A percentile compares a stretch with the other conserved stretches of the same genome.
These are phyloP conservation scores for Artemisiospiza belli DNA, from an alignment of 2,113 vertebrate genomes.

Conservation along the genomic window DNA sequence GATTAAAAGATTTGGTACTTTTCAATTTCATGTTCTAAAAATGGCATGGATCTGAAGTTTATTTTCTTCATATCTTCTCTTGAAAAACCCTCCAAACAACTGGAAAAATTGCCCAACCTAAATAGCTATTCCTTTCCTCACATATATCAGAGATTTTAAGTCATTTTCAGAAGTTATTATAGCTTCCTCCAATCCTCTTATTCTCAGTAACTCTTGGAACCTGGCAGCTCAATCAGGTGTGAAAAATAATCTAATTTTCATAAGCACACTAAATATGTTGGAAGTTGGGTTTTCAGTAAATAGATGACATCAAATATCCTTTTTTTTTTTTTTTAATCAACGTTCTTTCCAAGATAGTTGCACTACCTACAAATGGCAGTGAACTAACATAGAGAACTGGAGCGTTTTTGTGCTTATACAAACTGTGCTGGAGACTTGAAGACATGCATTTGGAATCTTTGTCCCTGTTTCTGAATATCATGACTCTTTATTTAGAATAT, in stretches of 20 bases:
- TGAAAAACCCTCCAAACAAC: not conserved
- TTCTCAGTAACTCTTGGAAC: not conserved
- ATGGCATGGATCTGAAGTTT: not conserved
- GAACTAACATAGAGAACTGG: not conserved
- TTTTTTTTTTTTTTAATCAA: not conserved
- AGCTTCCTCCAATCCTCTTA: not conserved
- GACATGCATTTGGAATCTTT: not conserved
- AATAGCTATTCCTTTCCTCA: not conserved
- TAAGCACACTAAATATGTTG: not conserved
- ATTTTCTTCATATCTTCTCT: not conserved
- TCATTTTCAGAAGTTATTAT: not conserved
- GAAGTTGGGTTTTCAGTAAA: not conserved
- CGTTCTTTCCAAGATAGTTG: not conserved
- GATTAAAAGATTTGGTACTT: not conserved
- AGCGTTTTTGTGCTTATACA: not conserved
- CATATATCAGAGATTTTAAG: not conserved
- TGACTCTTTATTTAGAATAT: conserved; percentile 38
- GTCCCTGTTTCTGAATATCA: conserved; percentile 7
- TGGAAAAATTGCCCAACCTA: not conserved
- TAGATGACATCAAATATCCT: not conserved
- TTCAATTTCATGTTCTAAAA: not conserved
- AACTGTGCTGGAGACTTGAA: not conserved
- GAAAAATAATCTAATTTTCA: conserved; percentile 46
- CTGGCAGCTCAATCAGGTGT: not conserved
- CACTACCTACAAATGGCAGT: not conserved